A percentile compares a stretch with the other conserved stretches of the same genome.
Conservation (phyloP, 1,140 invertebrate species). For the Acromyrmex charruanus region DNA sequence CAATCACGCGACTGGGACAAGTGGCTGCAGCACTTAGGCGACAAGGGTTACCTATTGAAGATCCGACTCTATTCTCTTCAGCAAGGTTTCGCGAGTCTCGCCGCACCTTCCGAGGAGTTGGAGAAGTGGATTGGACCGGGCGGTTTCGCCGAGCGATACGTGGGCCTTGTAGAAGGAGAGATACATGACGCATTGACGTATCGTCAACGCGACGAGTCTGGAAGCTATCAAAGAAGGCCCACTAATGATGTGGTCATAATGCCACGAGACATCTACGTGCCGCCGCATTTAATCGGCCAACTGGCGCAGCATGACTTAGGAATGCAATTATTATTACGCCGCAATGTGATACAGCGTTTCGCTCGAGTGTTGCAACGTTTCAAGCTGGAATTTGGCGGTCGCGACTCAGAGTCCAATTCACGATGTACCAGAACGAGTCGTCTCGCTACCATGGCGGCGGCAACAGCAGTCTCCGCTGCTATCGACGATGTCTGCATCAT, state of each 20-base stretch:
- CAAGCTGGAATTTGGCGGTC: constrained; percentile 76
- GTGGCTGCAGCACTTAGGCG: constrained; percentile 91
- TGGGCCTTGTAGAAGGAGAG: constrained; percentile 94
- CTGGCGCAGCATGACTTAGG: constrained; percentile 93
- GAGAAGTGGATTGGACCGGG: constrained; percentile 84
- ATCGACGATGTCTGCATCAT: constrained; percentile 77
- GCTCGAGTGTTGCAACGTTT: constrained; percentile 81
- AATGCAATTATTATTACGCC: constrained; percentile 88
- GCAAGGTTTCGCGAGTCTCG: constrained; percentile 88
- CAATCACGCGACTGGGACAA: constrained; percentile 77
- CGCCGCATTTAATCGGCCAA: constrained; percentile 96
- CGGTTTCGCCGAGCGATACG: constrained; percentile 90
- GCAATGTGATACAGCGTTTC: constrained; percentile 83
- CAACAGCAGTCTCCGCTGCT: constrained; percentile 68
- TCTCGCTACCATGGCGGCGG: constrained; percentile 2
- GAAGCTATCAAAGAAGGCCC: constrained; percentile 90
- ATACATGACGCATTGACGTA: constrained; percentile 95
- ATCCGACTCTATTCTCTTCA: constrained; percentile 93
- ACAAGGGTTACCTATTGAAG: constrained; percentile 93
- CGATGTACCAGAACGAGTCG: constrained; percentile 71
- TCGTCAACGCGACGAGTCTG: constrained; percentile 93
- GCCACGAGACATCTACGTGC: constrained; percentile 90
- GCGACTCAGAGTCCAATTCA: constrained; percentile 69
- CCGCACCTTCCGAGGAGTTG: constrained; percentile 82
- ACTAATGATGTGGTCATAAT: constrained; percentile 80